These are phyloP conservation scores for Neoniphon sammara DNA, from an alignment of 2,797 vertebrate species.

Conservation along the genomic window DNA sequence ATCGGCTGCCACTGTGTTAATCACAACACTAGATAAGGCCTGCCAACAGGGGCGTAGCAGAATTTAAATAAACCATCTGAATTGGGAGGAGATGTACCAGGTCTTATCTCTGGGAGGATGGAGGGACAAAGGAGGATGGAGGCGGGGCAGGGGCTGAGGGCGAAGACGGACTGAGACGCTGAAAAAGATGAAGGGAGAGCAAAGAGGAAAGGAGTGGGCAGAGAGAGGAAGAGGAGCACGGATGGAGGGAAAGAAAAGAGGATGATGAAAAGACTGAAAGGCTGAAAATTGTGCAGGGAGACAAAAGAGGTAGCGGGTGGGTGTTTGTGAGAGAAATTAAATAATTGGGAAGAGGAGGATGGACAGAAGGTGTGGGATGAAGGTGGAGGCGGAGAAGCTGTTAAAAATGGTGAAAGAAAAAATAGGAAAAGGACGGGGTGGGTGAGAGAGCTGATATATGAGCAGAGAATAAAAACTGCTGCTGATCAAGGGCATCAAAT, in stretches of 20 bases:
- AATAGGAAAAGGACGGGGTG: too few relatives aligned
- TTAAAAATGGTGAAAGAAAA: too few relatives aligned
- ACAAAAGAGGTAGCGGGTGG: too few relatives aligned
- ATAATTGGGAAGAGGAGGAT: too few relatives aligned
- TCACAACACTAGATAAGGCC: slow-evolving; percentile 58
- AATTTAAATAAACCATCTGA: slow-evolving; percentile 64
- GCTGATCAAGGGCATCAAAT: too few relatives aligned
- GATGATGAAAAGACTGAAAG: too few relatives aligned
- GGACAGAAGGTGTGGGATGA: too few relatives aligned
- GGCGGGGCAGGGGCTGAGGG: neutral
- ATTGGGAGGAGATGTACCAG: slow-evolving; percentile 28
- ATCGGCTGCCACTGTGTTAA: slow-evolving; percentile 62
- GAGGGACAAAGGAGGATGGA: neutral
- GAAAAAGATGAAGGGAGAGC: neutral
- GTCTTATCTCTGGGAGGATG: slow-evolving; percentile 33
- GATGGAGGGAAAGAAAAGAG: neutral
- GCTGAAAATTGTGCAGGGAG: too few relatives aligned
- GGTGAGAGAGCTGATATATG: too few relatives aligned
- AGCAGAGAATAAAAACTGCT: too few relatives aligned
- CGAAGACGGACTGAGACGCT: slow-evolving; percentile 10
- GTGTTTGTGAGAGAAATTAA: too few relatives aligned
- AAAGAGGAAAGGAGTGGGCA: neutral
- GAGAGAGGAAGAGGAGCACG: neutral
- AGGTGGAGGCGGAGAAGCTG: too few relatives aligned
- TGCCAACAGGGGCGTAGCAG: slow-evolving; percentile 47